Base-by-base conservation (phyloP, 2,888 invertebrate genomes). In the Dynastes maya region DNA sequence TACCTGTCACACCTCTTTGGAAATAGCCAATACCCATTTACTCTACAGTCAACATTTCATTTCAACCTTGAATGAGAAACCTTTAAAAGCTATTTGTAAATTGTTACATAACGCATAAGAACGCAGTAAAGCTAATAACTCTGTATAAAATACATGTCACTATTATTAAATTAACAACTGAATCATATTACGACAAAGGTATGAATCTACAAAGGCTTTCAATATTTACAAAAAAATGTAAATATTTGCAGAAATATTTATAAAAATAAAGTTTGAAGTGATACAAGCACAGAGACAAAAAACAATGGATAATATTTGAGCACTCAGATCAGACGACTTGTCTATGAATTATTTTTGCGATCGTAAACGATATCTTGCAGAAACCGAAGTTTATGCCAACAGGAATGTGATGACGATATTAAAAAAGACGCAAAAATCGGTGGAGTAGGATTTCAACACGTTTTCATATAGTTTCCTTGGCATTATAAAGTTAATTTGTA, bases 61-160 rank as follows among this genome's bases (percentile, higher is more conserved):
- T 61, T 61, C 61, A 74, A 74, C 72, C 72, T 74, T 74, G 72
- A 74, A 74, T 61, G 53, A 32, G 58, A 55, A 74, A 74, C 72
- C 72, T 74, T 74, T 71, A 71, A 71, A 71, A 71, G 37, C 71
- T 55, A 55, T 55, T 55, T 55, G 55, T 55, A 55, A 45, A 55
- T 22, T 40, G 55, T 71, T 71, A 71, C 71, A 71, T 71, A 71
- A 71, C 22, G 40, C 29, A 16, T 53, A 71, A 51, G 68, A 70
- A 70, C 53, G 71, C 27, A 51, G 53, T 37, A 55, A 55, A 55
- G 22, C 22, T 40, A 45, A n/a, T 67, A 67, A 67, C 11, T 67
- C 37, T n/a, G 9, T 40, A 32, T 32, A 63, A 32, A 11, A 63
- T 63, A 45, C 11, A 22, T 16, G 22, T 6, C 55, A 22, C 16